Conservation (phyloP, 2,888 invertebrate genomes). For the Conomelus anceps region DNA sequence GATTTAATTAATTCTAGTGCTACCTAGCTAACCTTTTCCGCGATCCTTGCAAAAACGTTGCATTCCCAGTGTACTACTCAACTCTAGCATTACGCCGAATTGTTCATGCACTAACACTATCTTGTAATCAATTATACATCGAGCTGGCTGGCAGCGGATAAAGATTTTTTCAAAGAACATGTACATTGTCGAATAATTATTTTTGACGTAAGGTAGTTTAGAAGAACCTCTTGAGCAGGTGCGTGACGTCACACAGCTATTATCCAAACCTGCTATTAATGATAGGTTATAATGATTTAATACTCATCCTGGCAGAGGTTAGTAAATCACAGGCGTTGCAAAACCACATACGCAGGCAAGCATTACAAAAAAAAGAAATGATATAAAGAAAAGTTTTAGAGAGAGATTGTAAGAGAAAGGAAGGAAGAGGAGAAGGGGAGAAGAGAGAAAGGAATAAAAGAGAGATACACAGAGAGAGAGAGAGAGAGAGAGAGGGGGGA, state of each 20-base stretch:
- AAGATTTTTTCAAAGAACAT: not conserved
- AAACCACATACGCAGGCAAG: not conserved
- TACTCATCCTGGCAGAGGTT: not conserved
- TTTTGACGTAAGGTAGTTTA: not conserved
- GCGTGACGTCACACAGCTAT: not conserved
- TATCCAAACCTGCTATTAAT: not conserved
- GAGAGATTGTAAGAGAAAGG: too few relatives aligned
- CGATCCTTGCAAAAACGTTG: too few relatives aligned
- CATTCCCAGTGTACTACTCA: too few relatives aligned
- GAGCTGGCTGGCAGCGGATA: not conserved
- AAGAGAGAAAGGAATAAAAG: not conserved
- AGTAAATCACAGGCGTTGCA: not conserved
- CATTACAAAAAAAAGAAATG: too few relatives aligned
- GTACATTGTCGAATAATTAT: not conserved
- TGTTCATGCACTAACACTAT: not conserved
- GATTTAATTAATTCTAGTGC: too few relatives aligned
- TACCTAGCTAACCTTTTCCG: too few relatives aligned
- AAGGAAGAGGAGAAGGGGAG: not conserved
- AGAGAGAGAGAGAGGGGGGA: not conserved
- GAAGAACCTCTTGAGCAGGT: too few relatives aligned
- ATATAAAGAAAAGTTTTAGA: too few relatives aligned
- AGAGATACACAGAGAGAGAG: not conserved
- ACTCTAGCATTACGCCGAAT: too few relatives aligned
- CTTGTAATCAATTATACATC: not conserved
- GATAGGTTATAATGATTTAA: not conserved